phyloP scores from a whole-genome alignment of 2,888 invertebrate species.

The Erannis defoliaria region DNA sequence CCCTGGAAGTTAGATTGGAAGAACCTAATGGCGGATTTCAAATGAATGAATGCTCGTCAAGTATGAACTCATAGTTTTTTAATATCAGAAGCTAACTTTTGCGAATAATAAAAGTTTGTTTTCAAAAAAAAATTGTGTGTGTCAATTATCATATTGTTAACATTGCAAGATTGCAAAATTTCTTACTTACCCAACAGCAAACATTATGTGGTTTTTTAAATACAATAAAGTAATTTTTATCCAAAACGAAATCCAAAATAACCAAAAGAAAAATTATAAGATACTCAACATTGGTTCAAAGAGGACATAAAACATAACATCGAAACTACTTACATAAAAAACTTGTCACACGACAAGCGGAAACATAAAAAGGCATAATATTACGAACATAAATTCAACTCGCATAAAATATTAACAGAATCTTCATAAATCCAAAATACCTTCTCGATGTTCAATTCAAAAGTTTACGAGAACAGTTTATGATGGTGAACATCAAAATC shows the following conservation, averaged over 20 bases:
- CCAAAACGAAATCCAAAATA: neutral
- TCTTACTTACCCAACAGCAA: no score
- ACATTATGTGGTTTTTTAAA: no score
- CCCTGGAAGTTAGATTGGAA: no score
- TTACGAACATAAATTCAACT: constrained; percentile 27
- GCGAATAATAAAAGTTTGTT: no score
- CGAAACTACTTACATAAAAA: constrained; percentile 27
- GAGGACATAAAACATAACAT: constrained; percentile 18
- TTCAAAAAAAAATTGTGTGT: no score
- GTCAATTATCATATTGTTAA: no score
- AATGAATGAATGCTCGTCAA: no score
- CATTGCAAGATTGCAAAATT: no score
- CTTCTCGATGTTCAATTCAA: constrained; percentile 14
- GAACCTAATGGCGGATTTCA: no score
- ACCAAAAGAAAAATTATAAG: neutral
- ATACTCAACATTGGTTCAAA: constrained; percentile 17
- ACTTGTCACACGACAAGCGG: constrained; percentile 20
- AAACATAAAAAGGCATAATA: constrained; percentile 20
- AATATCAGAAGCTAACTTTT: no score
- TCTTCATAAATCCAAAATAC: constrained; percentile 27
- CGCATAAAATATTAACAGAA: constrained; percentile 27
- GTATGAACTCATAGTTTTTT: no score
- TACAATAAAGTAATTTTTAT: no score
- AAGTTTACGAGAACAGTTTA: constrained; percentile 24
- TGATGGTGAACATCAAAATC: constrained; percentile 23